Percentiles rank a stretch among this genome's conserved stretches.
Conservation (phyloP, 2,888 invertebrate species). For the Sepiola atlantica region DNA sequence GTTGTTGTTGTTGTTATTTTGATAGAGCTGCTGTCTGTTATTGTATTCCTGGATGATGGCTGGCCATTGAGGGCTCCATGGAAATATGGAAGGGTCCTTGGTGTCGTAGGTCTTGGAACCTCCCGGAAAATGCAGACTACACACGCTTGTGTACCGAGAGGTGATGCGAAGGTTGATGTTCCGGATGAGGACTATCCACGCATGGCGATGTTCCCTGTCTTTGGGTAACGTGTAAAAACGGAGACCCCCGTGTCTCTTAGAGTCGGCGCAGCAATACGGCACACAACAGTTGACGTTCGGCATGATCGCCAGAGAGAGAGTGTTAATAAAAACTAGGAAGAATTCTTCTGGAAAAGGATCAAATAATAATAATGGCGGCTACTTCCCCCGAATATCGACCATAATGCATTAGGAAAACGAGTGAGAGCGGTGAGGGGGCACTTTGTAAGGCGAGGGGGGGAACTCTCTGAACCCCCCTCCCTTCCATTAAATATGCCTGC, state of each 20-base stretch:
- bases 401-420: conserved; percentile 33
- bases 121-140: conserved; percentile 41
- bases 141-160: conserved; percentile 41
- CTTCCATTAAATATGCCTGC: not conserved
- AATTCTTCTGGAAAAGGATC: not conserved
- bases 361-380: conserved; percentile 24
- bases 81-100: conserved; percentile 40
- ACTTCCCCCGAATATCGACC: conserved; percentile 34
- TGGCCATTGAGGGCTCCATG: conserved; percentile 35
- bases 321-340: not conserved
- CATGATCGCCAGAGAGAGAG: not conserved
- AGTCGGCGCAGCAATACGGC: conserved; percentile 37
- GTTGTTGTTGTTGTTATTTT: not conserved
- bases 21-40: not conserved
- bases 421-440: not conserved
- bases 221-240: conserved; percentile 42
- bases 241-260: conserved; percentile 15
- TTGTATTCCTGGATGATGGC: conserved; percentile 36
- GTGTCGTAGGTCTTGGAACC: conserved; percentile 34
- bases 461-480: not conserved
- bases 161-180: conserved; percentile 14
- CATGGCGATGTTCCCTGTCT: not conserved
- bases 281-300: conserved; percentile 37
- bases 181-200: conserved; percentile 32
- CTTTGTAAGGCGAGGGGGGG: not conserved